Percentiles rank a stretch among this genome's conserved stretches.
These are phyloP conservation scores for Orthosia gothica DNA, from an alignment of 2,888 invertebrate species.

Conservation along the genomic window DNA sequence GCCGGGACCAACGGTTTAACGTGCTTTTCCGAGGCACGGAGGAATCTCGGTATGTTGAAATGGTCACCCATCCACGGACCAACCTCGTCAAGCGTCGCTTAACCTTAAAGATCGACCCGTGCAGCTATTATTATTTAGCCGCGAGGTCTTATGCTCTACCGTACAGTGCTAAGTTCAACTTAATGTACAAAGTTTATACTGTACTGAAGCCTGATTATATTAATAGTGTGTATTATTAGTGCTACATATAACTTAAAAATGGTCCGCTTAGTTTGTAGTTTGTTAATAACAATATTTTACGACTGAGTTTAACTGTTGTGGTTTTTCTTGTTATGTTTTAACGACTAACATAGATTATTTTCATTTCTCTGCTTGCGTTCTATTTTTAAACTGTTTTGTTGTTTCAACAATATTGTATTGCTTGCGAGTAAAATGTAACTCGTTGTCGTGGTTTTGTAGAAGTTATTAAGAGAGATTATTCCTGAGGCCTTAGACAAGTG, in stretches of 20 bases:
- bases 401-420: constrained; percentile 43
- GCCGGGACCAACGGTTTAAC: no score
- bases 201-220: constrained; percentile 1
- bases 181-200: constrained; percentile 15
- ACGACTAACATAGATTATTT: constrained; percentile 55
- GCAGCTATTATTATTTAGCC: no score
- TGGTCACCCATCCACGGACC: no score
- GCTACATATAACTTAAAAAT: constrained; percentile 21
- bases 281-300: constrained; percentile 62
- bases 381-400: constrained; percentile 40
- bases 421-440: constrained; percentile 18
- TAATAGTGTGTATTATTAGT: neutral
- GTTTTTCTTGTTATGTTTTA: constrained; percentile 59
- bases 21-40: no score
- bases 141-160: no score
- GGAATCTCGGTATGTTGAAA: no score
- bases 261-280: constrained; percentile 40
- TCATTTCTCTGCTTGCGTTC: constrained; percentile 42
- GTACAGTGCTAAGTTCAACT: neutral
- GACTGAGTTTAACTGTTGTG: constrained; percentile 52
- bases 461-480: neutral
- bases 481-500: neutral
- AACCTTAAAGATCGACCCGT: no score
- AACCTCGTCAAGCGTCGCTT: no score
- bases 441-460: neutral